Conservation (phyloP, 2,113 vertebrate species). For the Chinchilla lanigera region DNA sequence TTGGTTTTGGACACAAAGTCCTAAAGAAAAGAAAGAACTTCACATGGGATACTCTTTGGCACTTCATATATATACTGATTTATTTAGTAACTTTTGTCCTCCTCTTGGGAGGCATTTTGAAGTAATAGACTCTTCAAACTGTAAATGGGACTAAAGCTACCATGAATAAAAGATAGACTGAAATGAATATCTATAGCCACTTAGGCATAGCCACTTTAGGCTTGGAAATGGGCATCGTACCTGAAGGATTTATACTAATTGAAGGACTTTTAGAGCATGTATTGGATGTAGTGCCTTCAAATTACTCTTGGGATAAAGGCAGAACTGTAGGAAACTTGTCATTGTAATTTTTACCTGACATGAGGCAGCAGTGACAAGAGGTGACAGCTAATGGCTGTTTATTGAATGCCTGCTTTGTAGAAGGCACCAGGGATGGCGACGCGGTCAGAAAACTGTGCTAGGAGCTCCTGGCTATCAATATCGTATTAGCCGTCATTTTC, state of each 20-base stretch:
- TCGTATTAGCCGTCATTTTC: not conserved
- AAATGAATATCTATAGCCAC: slow-evolving; percentile 71
- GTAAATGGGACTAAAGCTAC: slow-evolving; percentile 61
- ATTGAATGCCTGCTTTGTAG: not conserved
- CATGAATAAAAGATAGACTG: slow-evolving; percentile 77
- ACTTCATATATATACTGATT: slow-evolving; percentile 54
- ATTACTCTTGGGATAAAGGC: slow-evolving; percentile 54
- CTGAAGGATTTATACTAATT: slow-evolving; percentile 78
- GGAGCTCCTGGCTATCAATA: not conserved
- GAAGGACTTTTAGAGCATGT: slow-evolving; percentile 59
- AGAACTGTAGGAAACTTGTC: slow-evolving; percentile 27
- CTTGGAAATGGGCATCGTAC: slow-evolving; percentile 48
- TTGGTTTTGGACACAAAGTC: slow-evolving; percentile 16
- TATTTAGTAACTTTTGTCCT: slow-evolving; percentile 58
- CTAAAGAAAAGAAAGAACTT: slow-evolving; percentile 26
- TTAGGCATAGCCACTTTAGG: slow-evolving; percentile 65
- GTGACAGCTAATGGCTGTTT: not conserved
- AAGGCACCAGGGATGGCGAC: not conserved
- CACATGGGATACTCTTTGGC: slow-evolving; percentile 10
- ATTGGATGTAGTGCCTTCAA: not conserved
- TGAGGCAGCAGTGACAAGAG: not conserved
- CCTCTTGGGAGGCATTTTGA: slow-evolving; percentile 66
- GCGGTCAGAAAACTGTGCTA: not conserved
- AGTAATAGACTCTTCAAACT: slow-evolving; percentile 69
- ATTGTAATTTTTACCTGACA: slow-evolving; percentile 16